Conservation (phyloP, 2,888 invertebrate genomes). For the Drosophila dives region DNA sequence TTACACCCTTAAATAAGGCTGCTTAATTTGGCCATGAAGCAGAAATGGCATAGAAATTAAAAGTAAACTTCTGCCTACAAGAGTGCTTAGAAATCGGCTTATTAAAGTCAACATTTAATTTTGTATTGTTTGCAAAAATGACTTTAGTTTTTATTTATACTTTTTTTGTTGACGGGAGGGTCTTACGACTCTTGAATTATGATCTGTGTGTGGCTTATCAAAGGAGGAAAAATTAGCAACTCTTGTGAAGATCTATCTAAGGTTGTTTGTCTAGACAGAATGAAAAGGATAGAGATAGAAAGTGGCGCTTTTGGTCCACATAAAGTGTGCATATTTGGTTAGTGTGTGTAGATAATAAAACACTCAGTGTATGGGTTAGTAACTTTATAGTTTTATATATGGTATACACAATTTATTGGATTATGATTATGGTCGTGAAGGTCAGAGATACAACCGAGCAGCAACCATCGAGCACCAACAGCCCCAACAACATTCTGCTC, state of each 20-base stretch:
- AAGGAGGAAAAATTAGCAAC: background rate
- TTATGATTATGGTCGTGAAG: constrained; percentile 77
- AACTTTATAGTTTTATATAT: constrained; percentile 74
- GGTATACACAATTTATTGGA: constrained; percentile 74
- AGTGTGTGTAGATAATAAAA: constrained; percentile 65
- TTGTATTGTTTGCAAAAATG: constrained; percentile 62
- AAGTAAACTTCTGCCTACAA: background rate
- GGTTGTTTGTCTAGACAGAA: constrained; percentile 44
- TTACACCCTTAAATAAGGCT: background rate
- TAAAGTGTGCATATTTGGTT: constrained; percentile 52
- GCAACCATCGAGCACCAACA: constrained; percentile 9
- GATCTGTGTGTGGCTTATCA: constrained; percentile 48
- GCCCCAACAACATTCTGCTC: constrained; percentile 40
- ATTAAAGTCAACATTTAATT: background rate
- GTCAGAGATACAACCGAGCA: constrained; percentile 57
- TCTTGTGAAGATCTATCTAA: constrained; percentile 36
- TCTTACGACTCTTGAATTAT: constrained; percentile 36
- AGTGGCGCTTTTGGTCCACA: constrained; percentile 49
- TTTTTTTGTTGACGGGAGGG: constrained; percentile 14
- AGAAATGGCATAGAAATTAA: background rate
- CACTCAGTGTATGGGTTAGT: constrained; percentile 65
- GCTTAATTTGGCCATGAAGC: background rate
- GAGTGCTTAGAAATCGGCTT: constrained; percentile 1
- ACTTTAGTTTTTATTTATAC: constrained; percentile 35
- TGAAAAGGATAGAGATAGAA: background rate